Conservation (phyloP, 2,113 vertebrate species). For the Epinephelus lanceolatus region DNA sequence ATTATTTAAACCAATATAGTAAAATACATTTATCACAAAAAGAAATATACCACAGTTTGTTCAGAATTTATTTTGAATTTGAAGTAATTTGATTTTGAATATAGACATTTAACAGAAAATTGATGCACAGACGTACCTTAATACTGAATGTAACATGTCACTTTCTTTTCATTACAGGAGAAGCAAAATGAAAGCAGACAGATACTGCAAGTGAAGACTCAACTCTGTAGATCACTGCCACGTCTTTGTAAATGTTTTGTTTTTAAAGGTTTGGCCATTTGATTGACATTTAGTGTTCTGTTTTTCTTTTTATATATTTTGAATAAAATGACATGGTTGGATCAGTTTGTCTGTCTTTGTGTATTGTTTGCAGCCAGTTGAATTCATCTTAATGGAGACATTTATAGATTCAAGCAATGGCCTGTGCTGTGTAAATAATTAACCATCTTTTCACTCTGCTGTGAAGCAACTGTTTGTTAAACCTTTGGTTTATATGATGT, state of each 20-base stretch:
- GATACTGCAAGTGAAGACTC: slow-evolving; percentile 94
- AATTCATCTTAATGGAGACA: not conserved
- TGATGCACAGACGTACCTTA: not conserved
- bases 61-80: not conserved
- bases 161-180: slow-evolving; percentile 85
- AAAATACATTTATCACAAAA: not conserved
- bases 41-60: not conserved
- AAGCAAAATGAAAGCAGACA: slow-evolving; percentile 96
- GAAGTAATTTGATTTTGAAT: not conserved
- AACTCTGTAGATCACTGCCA: not conserved
- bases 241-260: slow-evolving; percentile 22
- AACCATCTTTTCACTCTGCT: not conserved
- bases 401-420: not conserved
- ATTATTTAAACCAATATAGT: no score
- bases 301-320: slow-evolving; percentile 32
- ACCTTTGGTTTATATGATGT: not conserved
- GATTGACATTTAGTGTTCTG: not conserved
- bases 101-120: not conserved
- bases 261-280: slow-evolving; percentile 25
- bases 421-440: slow-evolving; percentile 29
- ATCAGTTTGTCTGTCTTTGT: not conserved
- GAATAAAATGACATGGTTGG: slow-evolving; percentile 66
- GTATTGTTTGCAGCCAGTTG: not conserved
- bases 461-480: not conserved
- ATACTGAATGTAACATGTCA: not conserved